Evolutionary conservation across 2,113 vertebrate genomes (phyloP).

Genomic region (Cebus imitator): DNA sequence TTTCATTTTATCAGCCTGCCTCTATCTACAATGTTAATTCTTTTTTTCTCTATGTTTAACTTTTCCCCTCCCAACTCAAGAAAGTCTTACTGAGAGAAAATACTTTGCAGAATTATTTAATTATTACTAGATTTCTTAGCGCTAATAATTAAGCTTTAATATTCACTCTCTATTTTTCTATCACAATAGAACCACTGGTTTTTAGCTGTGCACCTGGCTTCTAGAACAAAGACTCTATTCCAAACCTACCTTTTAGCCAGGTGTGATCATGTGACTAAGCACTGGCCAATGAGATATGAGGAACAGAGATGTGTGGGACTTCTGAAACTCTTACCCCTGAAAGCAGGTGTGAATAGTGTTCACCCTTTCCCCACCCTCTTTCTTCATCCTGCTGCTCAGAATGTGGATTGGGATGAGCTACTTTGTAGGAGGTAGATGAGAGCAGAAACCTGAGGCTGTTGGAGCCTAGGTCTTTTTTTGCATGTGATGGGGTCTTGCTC

Average conservation of each 20-base stretch:
- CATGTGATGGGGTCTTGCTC: too few species aligned
- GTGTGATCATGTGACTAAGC: neutral
- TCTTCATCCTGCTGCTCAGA: neutral
- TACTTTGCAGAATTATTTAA: neutral
- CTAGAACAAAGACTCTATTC: neutral
- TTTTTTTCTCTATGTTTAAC: neutral
- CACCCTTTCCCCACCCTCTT: neutral
- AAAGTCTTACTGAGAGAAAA: slow-evolving; percentile 15
- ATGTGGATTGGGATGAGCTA: neutral
- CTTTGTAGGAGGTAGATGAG: neutral
- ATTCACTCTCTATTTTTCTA: neutral
- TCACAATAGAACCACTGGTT: neutral
- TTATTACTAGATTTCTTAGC: neutral
- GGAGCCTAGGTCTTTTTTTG: neutral
- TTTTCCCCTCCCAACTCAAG: neutral
- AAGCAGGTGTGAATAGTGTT: neutral
- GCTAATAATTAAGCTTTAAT: neutral
- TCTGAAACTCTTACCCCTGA: neutral
- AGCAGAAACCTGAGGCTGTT: neutral
- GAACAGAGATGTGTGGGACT: neutral
- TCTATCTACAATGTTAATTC: neutral
- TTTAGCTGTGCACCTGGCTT: neutral
- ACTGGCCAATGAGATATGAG: neutral
- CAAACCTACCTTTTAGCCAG: neutral
- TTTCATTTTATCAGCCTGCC: slow-evolving; percentile 8